Percentiles rank a stretch among this genome's conserved stretches.
These are phyloP conservation scores for Echinops telfairi DNA, from an alignment of 2,113 vertebrate species.

Conservation along the genomic window DNA sequence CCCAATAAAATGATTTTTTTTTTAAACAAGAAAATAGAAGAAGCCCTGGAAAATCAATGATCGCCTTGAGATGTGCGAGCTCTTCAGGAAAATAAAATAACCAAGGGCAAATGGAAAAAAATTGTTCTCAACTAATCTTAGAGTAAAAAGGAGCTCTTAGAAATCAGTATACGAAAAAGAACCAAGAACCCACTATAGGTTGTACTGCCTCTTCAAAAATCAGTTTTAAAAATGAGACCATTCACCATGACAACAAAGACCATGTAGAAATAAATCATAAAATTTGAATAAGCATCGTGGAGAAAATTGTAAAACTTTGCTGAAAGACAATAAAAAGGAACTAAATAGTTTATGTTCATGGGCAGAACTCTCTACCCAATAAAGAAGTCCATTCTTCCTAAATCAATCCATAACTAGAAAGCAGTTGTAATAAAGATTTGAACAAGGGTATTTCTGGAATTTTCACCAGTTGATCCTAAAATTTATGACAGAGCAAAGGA, in stretches of 20 bases:
- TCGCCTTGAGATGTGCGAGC: too few relatives aligned
- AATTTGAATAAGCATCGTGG: not conserved
- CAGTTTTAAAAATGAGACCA: not conserved
- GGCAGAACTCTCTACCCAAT: not conserved
- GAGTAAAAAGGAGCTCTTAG: too few relatives aligned
- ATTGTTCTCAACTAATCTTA: too few relatives aligned
- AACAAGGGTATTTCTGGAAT: not conserved
- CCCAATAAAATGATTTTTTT: too few relatives aligned
- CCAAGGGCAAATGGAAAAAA: too few relatives aligned
- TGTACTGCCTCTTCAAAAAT: not conserved
- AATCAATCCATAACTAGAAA: not conserved
- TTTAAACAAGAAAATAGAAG: too few relatives aligned
- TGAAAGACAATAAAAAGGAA: slow-evolving; percentile 3
- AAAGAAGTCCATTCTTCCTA: slow-evolving; percentile 3
- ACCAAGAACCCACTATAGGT: too few relatives aligned
- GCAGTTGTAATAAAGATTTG: slow-evolving; percentile 12
- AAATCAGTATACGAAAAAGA: too few relatives aligned
- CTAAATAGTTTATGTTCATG: slow-evolving; percentile 19
- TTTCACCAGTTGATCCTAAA: not conserved
- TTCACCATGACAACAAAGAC: slow-evolving; percentile 1
- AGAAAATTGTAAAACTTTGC: slow-evolving; percentile 21
- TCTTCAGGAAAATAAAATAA: too few relatives aligned
- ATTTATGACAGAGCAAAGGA: not conserved
- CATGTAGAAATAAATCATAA: not conserved
- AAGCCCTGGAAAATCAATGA: too few relatives aligned